Evolutionary conservation across 1,140 invertebrate species (phyloP), one percentile per base, ranked within the genome.

Genomic region (Cataglyphis hispanica): DNA sequence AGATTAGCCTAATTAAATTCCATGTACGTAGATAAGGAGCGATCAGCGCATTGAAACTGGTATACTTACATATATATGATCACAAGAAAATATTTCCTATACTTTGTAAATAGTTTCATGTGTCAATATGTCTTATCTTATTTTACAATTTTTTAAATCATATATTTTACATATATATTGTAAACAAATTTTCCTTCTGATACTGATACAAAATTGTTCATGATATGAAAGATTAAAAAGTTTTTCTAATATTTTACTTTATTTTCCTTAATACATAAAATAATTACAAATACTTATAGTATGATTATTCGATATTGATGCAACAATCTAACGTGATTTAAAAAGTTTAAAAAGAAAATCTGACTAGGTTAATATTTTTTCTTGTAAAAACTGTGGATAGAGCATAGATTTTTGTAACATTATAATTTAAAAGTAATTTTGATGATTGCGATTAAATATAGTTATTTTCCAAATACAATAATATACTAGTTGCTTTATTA

Each of bases 1-100:
- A 66, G 19, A 74, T 83, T 81, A 74, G 22, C 40, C 46, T 50
- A 84, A 89, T 84, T 67, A 61, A 46, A 86, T 50, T 77, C 40
- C 27, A 84, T 31, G 27, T 74, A 72, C 53, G 72, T 76, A 84
- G 60, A 76, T 64, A 84, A 83, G 69, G 6, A 64, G n/a, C 78
- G 25, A 84, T 78, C 67, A 74, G 25, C 22, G 75, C 40, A 56
- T 64, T 22, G 46, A 61, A 76, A 31, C 6, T 78, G 31, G 34
- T 80, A 66, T 67, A 80, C 58, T 63, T 61, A 27, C 31, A 19
- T 46, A 69, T 19, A 53, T 53, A 56, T 56, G 46, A 34, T 66
- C 63, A 80, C 22, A 69, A 69, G 31, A 69, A 40, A 75, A 64
- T 16, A 25, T 78, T 78, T 67, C 63, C 34, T 56, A 53, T 7